These are phyloP conservation scores for Smithornis capensis DNA, from an alignment of 2,113 vertebrate species.

Conservation along the genomic window DNA sequence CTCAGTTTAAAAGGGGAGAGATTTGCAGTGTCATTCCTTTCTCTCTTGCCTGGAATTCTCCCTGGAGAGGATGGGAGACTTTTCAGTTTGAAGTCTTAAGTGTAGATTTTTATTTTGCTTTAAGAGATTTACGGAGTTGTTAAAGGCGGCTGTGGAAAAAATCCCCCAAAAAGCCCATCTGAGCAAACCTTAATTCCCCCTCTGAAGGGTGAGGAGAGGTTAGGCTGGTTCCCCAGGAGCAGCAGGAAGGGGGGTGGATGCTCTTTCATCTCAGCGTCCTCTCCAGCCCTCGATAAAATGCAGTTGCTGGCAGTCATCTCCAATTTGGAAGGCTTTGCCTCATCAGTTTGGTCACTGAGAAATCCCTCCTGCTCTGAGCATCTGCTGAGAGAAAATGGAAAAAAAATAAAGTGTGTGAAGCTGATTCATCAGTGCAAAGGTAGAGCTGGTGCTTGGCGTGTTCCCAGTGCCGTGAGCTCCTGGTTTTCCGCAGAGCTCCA, in stretches of 20 bases:
- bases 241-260: neutral
- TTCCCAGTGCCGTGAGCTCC: neutral
- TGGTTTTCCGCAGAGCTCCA: neutral
- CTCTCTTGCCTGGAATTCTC: neutral
- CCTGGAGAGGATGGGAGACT: neutral
- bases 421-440: neutral
- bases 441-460: neutral
- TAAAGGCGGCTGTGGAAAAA: neutral
- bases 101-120: neutral
- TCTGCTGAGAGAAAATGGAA: neutral
- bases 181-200: neutral
- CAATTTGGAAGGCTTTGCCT: neutral
- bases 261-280: neutral
- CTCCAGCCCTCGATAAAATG: neutral
- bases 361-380: neutral
- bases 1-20: neutral
- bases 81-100: neutral
- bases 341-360: fast-evolving
- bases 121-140: neutral
- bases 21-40: neutral
- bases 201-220: neutral
- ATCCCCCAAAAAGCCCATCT: neutral
- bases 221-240: neutral
- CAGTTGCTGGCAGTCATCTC: neutral
- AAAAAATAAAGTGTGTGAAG: fast-evolving